Evolutionary conservation across 1,140 invertebrate genomes (phyloP).

Genomic region (Zaprionus gabonicus): DNA sequence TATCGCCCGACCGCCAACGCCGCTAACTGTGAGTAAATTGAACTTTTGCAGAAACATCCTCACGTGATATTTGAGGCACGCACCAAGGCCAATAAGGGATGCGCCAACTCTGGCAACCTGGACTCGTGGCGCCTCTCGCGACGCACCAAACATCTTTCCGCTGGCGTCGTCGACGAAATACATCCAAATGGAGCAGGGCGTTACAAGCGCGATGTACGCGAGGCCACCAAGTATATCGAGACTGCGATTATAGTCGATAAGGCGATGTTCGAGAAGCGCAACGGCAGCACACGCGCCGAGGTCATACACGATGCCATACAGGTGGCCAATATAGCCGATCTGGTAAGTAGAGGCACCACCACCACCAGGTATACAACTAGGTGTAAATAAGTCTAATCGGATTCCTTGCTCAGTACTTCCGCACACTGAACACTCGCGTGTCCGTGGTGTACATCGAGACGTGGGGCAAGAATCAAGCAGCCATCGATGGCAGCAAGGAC

Average conservation of each 20-base stretch:
- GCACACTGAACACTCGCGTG: conserved; percentile 95
- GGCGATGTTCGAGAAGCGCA: conserved; percentile 96
- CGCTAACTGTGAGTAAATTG: not conserved
- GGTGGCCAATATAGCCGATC: conserved; percentile 97
- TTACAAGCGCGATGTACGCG: conserved; percentile 91
- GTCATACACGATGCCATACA: conserved; percentile 97
- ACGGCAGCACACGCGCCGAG: conserved; percentile 94
- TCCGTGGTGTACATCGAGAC: conserved; percentile 98
- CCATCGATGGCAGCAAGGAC: conserved; percentile 92
- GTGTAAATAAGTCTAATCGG: not conserved
- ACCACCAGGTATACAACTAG: not conserved
- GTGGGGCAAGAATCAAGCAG: conserved; percentile 95
- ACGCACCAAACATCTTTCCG: conserved; percentile 87
- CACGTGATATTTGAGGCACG: conserved; percentile 97
- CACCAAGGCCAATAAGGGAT: conserved; percentile 93
- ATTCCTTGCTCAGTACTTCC: conserved; percentile 90
- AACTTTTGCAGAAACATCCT: conserved; percentile 91
- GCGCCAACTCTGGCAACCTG: conserved; percentile 91
- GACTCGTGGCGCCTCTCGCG: conserved; percentile 88
- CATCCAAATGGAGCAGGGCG: conserved; percentile 84
- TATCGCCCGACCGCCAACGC: too few species aligned
- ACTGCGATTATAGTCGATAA: conserved; percentile 96
- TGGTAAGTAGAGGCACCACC: conserved; percentile 88
- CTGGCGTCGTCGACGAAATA: conserved; percentile 84
- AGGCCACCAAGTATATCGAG: conserved; percentile 96